These are phyloP conservation scores for Hirtodrosophila confusa DNA, from an alignment of 2,888 invertebrate genomes.

Conservation along the genomic window DNA sequence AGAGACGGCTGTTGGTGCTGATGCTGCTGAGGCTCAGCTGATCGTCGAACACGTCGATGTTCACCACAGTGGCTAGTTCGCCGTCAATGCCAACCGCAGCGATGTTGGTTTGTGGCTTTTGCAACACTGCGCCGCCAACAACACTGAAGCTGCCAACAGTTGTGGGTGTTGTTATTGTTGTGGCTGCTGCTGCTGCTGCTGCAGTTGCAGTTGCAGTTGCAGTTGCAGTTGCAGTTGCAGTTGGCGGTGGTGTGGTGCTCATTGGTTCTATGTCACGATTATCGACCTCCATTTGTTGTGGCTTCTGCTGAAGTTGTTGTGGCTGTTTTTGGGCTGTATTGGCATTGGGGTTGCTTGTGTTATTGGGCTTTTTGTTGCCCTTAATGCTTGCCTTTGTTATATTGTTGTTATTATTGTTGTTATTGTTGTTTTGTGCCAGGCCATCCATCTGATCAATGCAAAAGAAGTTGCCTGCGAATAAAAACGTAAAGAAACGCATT, in stretches of 20 bases:
- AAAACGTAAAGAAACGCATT: background rate
- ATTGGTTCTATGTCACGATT: conserved; percentile 24
- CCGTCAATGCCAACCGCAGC: conserved; percentile 85
- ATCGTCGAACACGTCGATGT: conserved; percentile 87
- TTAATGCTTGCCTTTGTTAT: conserved; percentile 38
- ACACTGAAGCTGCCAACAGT: no score
- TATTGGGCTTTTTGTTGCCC: conserved; percentile 35
- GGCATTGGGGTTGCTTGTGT: background rate
- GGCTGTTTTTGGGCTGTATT: conserved; percentile 10
- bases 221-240: background rate
- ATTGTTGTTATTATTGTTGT: conserved; percentile 55
- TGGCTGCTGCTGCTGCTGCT: background rate
- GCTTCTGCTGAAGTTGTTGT: conserved; percentile 3
- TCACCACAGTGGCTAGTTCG: conserved; percentile 86
- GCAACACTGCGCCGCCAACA: conserved; percentile 11
- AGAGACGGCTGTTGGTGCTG: conserved; percentile 92
- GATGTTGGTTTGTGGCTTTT: conserved; percentile 39
- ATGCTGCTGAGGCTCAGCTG: conserved; percentile 94
- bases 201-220: no score
- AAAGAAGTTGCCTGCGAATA: conserved; percentile 47
- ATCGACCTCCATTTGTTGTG: background rate
- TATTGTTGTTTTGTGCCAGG: conserved; percentile 51
- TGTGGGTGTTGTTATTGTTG: conserved; percentile 1
- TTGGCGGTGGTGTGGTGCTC: conserved; percentile 41
- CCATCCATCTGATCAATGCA: conserved; percentile 64